phyloP scores from a whole-genome alignment of 2,113 vertebrate species.

The Passerina amoena region DNA sequence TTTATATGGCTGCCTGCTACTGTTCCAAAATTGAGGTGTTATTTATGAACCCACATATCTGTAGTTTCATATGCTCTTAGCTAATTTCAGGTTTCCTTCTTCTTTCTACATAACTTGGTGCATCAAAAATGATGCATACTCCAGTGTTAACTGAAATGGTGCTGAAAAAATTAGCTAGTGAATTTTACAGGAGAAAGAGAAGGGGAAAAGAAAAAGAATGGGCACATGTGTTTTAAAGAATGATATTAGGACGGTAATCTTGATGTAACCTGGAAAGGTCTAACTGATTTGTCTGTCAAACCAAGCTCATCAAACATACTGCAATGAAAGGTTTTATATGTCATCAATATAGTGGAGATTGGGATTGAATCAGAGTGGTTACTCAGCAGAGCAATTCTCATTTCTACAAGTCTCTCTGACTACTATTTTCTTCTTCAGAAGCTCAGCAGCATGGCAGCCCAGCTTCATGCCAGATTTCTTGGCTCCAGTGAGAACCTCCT shows the following conservation, averaged over 20 bases:
- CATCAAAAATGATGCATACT: accelerated
- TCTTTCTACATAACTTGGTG: not conserved
- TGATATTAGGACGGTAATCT: accelerated
- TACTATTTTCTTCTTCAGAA: not conserved
- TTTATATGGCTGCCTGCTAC: not conserved
- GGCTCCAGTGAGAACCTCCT: not conserved
- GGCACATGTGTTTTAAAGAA: not conserved
- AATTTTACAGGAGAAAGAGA: not conserved
- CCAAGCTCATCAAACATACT: not conserved
- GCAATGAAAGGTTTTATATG: not conserved
- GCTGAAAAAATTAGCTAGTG: not conserved
- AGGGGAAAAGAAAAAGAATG: not conserved
- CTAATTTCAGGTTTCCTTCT: not conserved
- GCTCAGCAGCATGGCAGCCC: not conserved
- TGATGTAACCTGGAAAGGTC: not conserved
- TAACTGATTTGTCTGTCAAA: not conserved
- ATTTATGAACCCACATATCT: not conserved
- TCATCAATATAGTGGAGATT: not conserved
- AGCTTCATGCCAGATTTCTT: not conserved
- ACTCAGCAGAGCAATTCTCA: not conserved
- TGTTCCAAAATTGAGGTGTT: not conserved
- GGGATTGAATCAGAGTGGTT: not conserved
- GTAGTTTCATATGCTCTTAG: not conserved
- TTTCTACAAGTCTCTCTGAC: not conserved
- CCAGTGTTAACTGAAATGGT: not conserved